Evolutionary conservation across 2,797 vertebrate species (phyloP).

Genomic region (Neosilurus mollespiculum): DNA sequence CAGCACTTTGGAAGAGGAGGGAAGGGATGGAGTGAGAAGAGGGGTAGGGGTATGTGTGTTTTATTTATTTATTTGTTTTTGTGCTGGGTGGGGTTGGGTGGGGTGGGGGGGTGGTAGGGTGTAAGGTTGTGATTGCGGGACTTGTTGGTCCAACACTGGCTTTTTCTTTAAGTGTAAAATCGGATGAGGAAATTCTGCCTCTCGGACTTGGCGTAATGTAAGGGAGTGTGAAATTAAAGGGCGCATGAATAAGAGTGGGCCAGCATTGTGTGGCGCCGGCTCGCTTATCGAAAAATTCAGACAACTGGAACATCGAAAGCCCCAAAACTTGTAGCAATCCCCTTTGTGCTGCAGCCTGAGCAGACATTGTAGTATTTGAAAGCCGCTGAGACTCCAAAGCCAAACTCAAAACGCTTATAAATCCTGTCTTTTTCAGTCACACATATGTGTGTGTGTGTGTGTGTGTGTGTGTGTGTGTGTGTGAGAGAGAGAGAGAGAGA

Average conservation of each 20-base stretch:
- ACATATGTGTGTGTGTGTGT: conserved; percentile 47
- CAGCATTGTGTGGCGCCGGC: conserved; percentile 71
- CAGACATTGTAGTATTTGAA: conserved; percentile 77
- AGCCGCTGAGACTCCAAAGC: conserved; percentile 72
- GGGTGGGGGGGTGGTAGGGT: conserved; percentile 8
- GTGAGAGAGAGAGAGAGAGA: too few relatives aligned
- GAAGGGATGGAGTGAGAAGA: conserved; percentile 16
- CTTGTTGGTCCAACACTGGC: conserved; percentile 70
- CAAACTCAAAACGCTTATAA: conserved; percentile 70
- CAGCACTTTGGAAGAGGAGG: conserved; percentile 57
- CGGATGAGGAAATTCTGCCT: conserved; percentile 76
- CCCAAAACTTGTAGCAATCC: conserved; percentile 77
- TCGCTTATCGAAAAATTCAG: conserved; percentile 79
- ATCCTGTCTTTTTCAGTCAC: conserved; percentile 59
- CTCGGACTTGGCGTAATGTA: conserved; percentile 78
- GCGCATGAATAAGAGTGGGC: conserved; percentile 70
- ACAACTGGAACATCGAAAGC: conserved; percentile 81
- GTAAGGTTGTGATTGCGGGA: conserved; percentile 53
- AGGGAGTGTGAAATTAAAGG: conserved; percentile 82
- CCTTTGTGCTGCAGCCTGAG: conserved; percentile 72
- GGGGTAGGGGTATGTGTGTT: conserved; percentile 51
- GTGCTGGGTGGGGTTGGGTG: conserved; percentile 56
- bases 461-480: conserved; percentile 40
- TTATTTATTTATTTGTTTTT: not conserved
- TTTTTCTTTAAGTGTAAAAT: conserved; percentile 73